Conservation (phyloP, 2,113 vertebrate species). For the Archilochus colubris region DNA sequence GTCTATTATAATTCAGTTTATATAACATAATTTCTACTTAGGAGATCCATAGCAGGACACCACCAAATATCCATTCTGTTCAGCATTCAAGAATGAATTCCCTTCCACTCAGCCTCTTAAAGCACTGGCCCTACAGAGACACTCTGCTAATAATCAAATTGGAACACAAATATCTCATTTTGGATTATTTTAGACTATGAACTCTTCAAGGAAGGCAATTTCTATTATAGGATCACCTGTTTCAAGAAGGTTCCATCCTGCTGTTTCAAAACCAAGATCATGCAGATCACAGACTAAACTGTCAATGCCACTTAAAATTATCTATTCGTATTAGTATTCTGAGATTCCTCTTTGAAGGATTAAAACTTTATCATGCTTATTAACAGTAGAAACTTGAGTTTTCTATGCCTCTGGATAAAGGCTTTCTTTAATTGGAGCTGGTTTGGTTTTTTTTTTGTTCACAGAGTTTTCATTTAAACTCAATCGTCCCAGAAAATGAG, state of each 20-base stretch:
- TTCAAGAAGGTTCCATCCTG: not conserved
- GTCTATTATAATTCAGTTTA: not conserved
- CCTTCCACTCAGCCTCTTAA: not conserved
- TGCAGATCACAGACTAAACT: not conserved
- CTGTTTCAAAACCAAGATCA: not conserved
- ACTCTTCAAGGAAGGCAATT: not conserved
- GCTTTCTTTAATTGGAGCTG: conserved; percentile 7
- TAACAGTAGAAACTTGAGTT: not conserved
- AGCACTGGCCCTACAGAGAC: not conserved
- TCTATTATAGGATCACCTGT: not conserved
- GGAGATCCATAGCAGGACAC: not conserved
- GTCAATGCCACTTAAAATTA: not conserved
- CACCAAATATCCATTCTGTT: not conserved
- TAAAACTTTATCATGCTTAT: not conserved
- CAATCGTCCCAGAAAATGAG: conserved; percentile 21
- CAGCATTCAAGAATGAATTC: not conserved
- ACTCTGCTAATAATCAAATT: not conserved
- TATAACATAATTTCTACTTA: not conserved
- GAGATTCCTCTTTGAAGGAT: not conserved
- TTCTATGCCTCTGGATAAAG: not conserved
- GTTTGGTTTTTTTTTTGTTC: not conserved
- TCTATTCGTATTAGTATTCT: not conserved
- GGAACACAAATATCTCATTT: not conserved
- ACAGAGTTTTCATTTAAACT: not conserved
- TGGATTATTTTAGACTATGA: not conserved